Evolutionary conservation across 2,113 vertebrate species (phyloP).

Genomic region (Leucosticte australis): DNA sequence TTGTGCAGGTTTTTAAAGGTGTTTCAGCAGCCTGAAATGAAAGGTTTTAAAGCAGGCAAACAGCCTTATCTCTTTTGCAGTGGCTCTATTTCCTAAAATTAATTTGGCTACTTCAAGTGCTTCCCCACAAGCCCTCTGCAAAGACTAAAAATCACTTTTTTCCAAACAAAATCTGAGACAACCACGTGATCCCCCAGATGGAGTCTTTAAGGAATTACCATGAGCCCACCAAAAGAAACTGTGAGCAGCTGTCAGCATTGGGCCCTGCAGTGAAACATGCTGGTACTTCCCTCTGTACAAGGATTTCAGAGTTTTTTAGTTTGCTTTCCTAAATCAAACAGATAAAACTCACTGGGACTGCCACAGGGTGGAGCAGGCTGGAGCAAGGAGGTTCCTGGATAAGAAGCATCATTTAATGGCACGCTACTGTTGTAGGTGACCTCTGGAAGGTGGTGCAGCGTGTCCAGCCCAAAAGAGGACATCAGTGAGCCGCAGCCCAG

Average conservation of each 20-base stretch:
- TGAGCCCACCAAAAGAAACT: neutral
- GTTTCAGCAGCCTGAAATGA: neutral
- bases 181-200: accelerated
- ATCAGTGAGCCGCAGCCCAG: neutral
- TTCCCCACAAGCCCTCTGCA: neutral
- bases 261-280: neutral
- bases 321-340: neutral
- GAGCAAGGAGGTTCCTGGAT: neutral
- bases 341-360: neutral
- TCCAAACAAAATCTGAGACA: neutral
- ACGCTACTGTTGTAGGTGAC: accelerated
- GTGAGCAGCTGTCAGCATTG: neutral
- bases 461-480: neutral
- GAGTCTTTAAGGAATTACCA: neutral
- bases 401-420: neutral
- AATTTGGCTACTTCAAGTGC: neutral
- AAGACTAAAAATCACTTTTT: neutral
- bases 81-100: neutral
- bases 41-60: neutral
- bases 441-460: neutral
- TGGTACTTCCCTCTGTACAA: neutral
- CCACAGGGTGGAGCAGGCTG: neutral
- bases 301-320: neutral
- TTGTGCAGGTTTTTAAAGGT: neutral
- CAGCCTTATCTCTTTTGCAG: neutral